These are phyloP conservation scores for Diplazon laetatorius DNA, from an alignment of 2,888 invertebrate genomes.

Conservation along the genomic window DNA sequence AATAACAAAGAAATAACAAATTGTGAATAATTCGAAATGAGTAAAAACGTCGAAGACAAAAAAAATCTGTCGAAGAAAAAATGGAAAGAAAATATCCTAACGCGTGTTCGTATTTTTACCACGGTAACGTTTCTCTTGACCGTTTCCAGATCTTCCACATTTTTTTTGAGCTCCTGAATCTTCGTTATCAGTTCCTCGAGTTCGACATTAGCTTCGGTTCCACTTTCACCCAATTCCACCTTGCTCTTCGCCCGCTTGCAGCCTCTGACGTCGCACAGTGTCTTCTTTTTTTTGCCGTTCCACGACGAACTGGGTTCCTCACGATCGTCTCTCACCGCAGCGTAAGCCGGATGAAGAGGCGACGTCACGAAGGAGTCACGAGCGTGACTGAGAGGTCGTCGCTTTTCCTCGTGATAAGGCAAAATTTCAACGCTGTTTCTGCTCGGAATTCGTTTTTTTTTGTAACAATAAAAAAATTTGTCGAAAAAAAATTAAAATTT, in stretches of 20 bases:
- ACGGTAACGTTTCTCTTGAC: constrained; percentile 28
- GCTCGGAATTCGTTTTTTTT: neutral
- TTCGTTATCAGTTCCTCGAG: constrained; percentile 62
- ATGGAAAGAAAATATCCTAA: too few relatives aligned
- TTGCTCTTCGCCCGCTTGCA: constrained; percentile 51
- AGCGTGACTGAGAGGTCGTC: constrained; percentile 13
- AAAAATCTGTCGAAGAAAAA: too few relatives aligned
- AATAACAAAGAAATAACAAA: too few relatives aligned
- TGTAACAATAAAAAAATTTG: neutral
- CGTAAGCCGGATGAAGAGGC: constrained; percentile 16
- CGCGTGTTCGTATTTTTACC: too few relatives aligned
- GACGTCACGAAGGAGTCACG: constrained; percentile 35
- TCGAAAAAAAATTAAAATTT: too few relatives aligned
- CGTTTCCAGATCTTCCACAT: constrained; percentile 63
- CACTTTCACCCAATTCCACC: constrained; percentile 59
- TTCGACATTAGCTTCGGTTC: constrained; percentile 58
- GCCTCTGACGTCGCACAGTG: constrained; percentile 45
- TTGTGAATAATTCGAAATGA: too few relatives aligned
- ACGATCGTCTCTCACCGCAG: neutral
- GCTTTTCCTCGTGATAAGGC: constrained; percentile 30
- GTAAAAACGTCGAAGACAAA: neutral
- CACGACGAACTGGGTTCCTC: constrained; percentile 1
- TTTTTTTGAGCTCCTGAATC: constrained; percentile 67
- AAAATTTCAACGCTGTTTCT: constrained; percentile 29
- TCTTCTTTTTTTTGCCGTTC: constrained; percentile 29